phyloP scores from a whole-genome alignment of 53 echinoderm and acorn worm genomes.

The Luidia sarsii region DNA sequence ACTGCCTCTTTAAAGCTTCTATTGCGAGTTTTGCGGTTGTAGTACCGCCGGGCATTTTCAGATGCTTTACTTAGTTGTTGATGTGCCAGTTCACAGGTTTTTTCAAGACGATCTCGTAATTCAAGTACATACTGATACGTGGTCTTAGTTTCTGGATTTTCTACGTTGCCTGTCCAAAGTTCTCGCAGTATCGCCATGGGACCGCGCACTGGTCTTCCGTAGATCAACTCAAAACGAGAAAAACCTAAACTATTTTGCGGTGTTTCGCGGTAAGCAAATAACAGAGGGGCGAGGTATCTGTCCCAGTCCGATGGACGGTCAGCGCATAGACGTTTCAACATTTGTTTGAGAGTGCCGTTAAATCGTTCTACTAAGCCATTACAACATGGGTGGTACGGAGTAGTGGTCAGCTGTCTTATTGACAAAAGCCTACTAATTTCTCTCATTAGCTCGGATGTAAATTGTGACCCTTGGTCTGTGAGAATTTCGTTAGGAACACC shows the following conservation, averaged over 20 bases:
- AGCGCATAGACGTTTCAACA: conserved; percentile 55
- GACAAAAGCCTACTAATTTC: conserved; percentile 48
- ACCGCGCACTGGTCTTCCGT: conserved; percentile 41
- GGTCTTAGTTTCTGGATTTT: conserved; percentile 31
- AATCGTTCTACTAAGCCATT: conserved; percentile 56
- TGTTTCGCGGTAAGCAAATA: conserved; percentile 39
- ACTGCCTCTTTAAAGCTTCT: too few species aligned
- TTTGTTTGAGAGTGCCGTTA: conserved; percentile 43
- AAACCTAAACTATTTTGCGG: conserved; percentile 40
- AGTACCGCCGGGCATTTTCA: background rate
- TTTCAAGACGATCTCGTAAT: conserved; percentile 28
- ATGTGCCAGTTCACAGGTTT: conserved; percentile 38
- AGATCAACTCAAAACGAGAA: conserved; percentile 52
- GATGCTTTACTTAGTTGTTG: background rate
- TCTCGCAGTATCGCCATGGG: conserved; percentile 52
- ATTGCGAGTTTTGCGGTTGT: background rate
- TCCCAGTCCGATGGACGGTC: conserved; percentile 55
- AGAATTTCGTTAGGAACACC: conserved; percentile 57
- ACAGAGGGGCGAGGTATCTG: conserved; percentile 28
- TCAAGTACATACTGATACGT: conserved; percentile 56
- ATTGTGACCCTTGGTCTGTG: conserved; percentile 49
- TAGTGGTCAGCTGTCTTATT: conserved; percentile 32
- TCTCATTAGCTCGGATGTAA: conserved; percentile 46
- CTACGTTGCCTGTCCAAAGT: conserved; percentile 43
- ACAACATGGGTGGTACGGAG: conserved; percentile 23